Base-by-base conservation (phyloP, 2,797 vertebrate species). In the Thripadectes ignobilis region DNA sequence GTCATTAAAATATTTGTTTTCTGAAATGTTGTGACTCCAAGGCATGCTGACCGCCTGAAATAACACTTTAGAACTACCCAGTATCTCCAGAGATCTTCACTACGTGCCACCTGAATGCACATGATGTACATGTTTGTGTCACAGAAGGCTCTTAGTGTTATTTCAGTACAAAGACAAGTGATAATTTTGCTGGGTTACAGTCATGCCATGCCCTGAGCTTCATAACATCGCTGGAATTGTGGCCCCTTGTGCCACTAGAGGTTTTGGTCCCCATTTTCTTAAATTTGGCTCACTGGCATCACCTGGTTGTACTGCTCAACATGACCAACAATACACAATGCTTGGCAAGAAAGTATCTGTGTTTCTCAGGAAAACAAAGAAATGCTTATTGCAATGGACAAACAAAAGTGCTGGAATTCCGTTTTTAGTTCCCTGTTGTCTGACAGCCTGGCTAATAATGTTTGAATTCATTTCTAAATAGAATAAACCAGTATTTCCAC, bases 401-500 rank as follows among this genome's bases (percentile, higher is more conserved):
- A 95, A 95, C 83, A 89, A 76, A 95, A 94, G 76, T 34, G 46
- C 69, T 78, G 71, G 45, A 86, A 95, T 87, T 71, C 68, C 0
- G 0, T 22, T 61, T 79, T 76, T 63, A 79, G 52, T 59, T 81
- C 48, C 1, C 0, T 34, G 21, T 49, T 92, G 57, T 52, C 86
- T 49, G 84, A 49, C 49, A 79, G 71, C 63, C 65, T 85, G 75
- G 51, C 22, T 80, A 69, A 89, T 93, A 93, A 87, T 74, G 55
- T 55, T 88, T 67, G 45, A 71, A 95, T 91, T 92, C 14, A 65
- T 91, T 89, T 91, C 17, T 43, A 43, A 91, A 24, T 36, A 90
- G 67, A 94, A 92, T 26, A 76, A 84, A 92, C 17, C 68, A 88
- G 59, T 63, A 93, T 92, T 81, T 67, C 32, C 49, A 51, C 27